A percentile compares a stretch with the other conserved stretches of the same genome.
phyloP scores from a whole-genome alignment of 2,888 invertebrate genomes.

The Synergus japonicus region DNA sequence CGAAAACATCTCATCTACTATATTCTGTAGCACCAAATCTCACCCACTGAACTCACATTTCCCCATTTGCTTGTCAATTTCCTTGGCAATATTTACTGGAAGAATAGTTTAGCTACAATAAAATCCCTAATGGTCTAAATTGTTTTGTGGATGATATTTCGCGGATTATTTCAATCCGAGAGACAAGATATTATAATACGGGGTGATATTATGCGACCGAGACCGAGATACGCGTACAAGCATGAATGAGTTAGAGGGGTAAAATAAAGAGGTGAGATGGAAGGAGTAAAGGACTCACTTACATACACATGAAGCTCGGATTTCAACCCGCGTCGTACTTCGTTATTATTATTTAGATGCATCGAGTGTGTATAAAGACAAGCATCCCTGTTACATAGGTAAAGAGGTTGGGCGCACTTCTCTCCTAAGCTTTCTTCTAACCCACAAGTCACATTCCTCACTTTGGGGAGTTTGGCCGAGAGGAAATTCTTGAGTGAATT shows the following conservation, averaged over 20 bases:
- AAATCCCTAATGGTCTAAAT: not conserved
- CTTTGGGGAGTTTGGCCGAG: conserved; percentile 37
- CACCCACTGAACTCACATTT: not conserved
- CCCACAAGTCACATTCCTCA: conserved; percentile 4
- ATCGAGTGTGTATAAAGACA: conserved; percentile 56
- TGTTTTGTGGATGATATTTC: not conserved
- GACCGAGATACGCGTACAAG: not conserved
- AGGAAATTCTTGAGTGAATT: conserved; percentile 48
- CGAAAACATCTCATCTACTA: not conserved
- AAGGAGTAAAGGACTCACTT: conserved; percentile 46
- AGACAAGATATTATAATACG: not conserved
- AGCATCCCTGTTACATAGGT: conserved; percentile 16
- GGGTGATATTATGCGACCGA: conserved; percentile 9
- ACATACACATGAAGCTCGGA: conserved; percentile 49
- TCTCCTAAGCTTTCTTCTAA: conserved; percentile 45
- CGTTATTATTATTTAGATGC: conserved; percentile 52
- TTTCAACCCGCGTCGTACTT: conserved; percentile 57
- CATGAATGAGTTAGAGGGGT: conserved; percentile 15
- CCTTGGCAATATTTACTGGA: not conserved
- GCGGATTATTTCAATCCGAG: conserved; percentile 2
- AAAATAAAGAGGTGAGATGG: conserved; percentile 27
- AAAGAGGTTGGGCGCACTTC: conserved; percentile 37
- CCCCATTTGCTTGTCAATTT: conserved; percentile 7
- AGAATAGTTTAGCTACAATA: not conserved
- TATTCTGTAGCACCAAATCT: not conserved